These are phyloP conservation scores for Oegoconia quadripuncta DNA, from an alignment of 2,888 invertebrate genomes.

Conservation along the genomic window DNA sequence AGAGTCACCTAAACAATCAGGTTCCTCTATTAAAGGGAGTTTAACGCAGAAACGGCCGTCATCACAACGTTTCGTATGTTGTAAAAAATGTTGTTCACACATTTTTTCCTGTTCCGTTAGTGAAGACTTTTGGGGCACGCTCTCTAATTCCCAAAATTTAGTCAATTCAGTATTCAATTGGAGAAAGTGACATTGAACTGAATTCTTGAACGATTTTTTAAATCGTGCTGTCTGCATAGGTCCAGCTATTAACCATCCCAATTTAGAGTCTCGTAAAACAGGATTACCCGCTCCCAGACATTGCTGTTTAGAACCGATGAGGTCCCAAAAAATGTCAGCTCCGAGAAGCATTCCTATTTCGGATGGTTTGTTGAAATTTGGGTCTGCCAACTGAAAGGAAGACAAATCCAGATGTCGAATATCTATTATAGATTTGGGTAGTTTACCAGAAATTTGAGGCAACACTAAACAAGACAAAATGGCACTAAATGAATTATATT, in stretches of 20 bases:
- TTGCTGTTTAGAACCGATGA: neutral
- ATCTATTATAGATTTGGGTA: neutral
- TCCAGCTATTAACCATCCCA: constrained; percentile 1
- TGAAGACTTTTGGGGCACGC: neutral
- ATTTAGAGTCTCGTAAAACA: neutral
- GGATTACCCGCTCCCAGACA: neutral
- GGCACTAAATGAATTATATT: neutral
- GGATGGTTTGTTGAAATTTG: neutral
- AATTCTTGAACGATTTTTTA: neutral
- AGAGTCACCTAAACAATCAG: constrained; percentile 8
- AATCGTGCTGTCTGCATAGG: neutral
- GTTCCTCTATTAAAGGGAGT: constrained; percentile 5
- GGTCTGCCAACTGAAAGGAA: neutral
- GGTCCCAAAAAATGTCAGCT: too few species aligned
- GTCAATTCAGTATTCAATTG: constrained; percentile 1
- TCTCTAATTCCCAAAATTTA: constrained; percentile 11
- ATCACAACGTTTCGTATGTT: constrained; percentile 1
- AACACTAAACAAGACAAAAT: neutral
- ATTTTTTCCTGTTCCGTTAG: neutral
- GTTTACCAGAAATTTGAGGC: neutral
- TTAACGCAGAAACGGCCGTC: constrained; percentile 10
- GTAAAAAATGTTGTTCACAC: constrained; percentile 9
- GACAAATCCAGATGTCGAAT: neutral
- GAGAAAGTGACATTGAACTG: neutral
- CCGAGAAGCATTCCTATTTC: neutral